A percentile compares a stretch with the other conserved stretches of the same genome.
These are phyloP conservation scores for Drosophila anomalata DNA, from an alignment of 2,888 invertebrate genomes.

Conservation along the genomic window DNA sequence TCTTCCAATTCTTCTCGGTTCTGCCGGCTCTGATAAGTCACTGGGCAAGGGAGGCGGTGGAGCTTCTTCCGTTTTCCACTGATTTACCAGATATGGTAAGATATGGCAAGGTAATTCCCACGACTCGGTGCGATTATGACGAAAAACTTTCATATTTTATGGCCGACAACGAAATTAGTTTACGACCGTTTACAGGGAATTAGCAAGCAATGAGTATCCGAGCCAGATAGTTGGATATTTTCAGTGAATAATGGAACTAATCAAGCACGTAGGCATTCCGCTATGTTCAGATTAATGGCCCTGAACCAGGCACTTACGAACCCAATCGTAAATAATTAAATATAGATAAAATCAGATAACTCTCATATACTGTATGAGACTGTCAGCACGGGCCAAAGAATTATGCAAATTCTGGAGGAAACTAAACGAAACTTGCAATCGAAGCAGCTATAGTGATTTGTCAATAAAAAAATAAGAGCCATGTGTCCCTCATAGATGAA, in stretches of 20 bases:
- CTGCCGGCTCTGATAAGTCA: slow-evolving; percentile 1
- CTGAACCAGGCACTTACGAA: slow-evolving; percentile 62
- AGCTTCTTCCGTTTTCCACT: slow-evolving; percentile 71
- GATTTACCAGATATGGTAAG: slow-evolving; percentile 52
- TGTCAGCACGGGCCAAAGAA: slow-evolving; percentile 60
- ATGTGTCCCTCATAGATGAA: slow-evolving; percentile 4
- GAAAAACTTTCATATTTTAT: slow-evolving; percentile 73
- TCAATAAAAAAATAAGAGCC: slow-evolving; percentile 25
- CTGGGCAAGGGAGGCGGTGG: slow-evolving; percentile 10
- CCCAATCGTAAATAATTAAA: slow-evolving; percentile 75
- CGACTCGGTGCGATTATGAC: slow-evolving; percentile 69
- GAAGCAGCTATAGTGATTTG: slow-evolving; percentile 22
- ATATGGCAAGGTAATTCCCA: slow-evolving; percentile 62
- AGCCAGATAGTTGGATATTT: slow-evolving; percentile 12
- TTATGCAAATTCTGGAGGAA: slow-evolving; percentile 63
- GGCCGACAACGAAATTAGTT: slow-evolving; percentile 66
- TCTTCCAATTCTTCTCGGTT: not conserved
- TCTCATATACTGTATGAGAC: slow-evolving; percentile 58
- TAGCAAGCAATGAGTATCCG: slow-evolving; percentile 46
- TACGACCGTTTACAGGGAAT: slow-evolving; percentile 70
- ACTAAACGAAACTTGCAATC: slow-evolving; percentile 55
- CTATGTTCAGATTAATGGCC: slow-evolving; percentile 73
- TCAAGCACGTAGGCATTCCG: slow-evolving; percentile 63
- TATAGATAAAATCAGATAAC: slow-evolving; percentile 76
- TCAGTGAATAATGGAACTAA: slow-evolving; percentile 66